A percentile compares a stretch with the other conserved stretches of the same genome.
These are phyloP conservation scores for Solenopsis invicta DNA, from an alignment of 1,140 invertebrate genomes.

Conservation along the genomic window DNA sequence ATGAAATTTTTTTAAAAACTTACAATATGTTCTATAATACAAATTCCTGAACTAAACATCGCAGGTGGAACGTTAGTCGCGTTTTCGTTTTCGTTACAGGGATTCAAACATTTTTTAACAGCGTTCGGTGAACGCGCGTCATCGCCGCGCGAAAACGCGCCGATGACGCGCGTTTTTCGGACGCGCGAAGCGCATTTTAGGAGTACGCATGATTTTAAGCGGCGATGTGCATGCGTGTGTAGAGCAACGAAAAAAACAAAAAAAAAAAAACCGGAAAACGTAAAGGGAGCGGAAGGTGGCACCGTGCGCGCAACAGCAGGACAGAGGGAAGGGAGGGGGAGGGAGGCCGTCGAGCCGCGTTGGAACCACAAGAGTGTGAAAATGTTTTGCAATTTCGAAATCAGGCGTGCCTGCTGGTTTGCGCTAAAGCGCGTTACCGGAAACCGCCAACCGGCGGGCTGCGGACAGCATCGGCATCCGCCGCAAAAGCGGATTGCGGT, in stretches of 20 bases:
- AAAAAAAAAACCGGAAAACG: conserved; percentile 37
- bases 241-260: conserved; percentile 19
- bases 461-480: conserved; percentile 77
- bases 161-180: conserved; percentile 54
- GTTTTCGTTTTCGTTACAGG: conserved; percentile 25
- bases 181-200: conserved; percentile 36
- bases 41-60: not conserved
- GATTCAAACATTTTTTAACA: conserved; percentile 3
- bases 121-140: conserved; percentile 13
- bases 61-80: not conserved
- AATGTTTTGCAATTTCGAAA: conserved; percentile 86
- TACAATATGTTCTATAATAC: not conserved
- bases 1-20: not conserved
- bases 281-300: conserved; percentile 41
- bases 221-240: conserved; percentile 39
- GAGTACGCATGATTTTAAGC: conserved; percentile 48
- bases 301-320: conserved; percentile 15
- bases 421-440: conserved; percentile 83
- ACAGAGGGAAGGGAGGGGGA: conserved; percentile 23
- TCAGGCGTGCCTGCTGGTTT: conserved; percentile 80
- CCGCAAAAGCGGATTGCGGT: conserved; percentile 84
- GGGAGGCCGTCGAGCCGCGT: conserved; percentile 62
- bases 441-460: conserved; percentile 77
- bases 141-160: conserved; percentile 11
- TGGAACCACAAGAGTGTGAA: conserved; percentile 85